These are phyloP conservation scores for Chelonia mydas DNA, from an alignment of 2,797 vertebrate genomes.

Conservation along the genomic window DNA sequence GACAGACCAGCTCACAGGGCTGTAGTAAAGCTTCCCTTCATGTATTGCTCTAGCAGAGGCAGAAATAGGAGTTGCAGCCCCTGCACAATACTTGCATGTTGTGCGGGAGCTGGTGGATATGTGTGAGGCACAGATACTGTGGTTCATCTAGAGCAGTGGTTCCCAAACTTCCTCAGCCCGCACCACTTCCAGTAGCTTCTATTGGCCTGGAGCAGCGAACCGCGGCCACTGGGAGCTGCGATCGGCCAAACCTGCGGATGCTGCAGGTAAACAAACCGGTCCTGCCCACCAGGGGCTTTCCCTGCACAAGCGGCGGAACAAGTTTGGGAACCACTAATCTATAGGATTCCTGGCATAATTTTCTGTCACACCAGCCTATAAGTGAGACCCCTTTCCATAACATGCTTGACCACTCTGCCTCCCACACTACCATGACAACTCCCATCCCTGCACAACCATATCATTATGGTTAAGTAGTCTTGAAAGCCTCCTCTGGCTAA, in stretches of 20 bases:
- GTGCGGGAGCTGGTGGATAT: accelerated
- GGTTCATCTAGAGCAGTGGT: not conserved
- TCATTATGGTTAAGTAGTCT: not conserved
- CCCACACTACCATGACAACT: accelerated
- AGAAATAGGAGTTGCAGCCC: accelerated
- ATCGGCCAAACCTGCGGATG: too few relatives aligned
- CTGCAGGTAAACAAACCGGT: too few relatives aligned
- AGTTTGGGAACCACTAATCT: not conserved
- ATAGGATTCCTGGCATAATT: not conserved
- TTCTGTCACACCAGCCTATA: not conserved
- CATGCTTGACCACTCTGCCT: not conserved
- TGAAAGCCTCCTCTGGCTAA: accelerated
- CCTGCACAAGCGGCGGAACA: too few relatives aligned
- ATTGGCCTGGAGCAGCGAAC: too few relatives aligned
- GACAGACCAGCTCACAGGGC: not conserved
- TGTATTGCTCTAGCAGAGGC: accelerated
- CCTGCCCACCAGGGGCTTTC: too few relatives aligned
- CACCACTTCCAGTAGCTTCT: too few relatives aligned
- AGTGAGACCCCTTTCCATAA: not conserved
- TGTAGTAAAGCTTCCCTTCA: accelerated
- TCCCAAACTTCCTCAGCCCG: too few relatives aligned
- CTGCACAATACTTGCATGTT: accelerated
- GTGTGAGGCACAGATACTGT: not conserved
- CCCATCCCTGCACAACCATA: not conserved
- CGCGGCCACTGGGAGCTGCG: too few relatives aligned